Conservation (phyloP, 2,888 invertebrate species). For the Sesia bembeciformis region DNA sequence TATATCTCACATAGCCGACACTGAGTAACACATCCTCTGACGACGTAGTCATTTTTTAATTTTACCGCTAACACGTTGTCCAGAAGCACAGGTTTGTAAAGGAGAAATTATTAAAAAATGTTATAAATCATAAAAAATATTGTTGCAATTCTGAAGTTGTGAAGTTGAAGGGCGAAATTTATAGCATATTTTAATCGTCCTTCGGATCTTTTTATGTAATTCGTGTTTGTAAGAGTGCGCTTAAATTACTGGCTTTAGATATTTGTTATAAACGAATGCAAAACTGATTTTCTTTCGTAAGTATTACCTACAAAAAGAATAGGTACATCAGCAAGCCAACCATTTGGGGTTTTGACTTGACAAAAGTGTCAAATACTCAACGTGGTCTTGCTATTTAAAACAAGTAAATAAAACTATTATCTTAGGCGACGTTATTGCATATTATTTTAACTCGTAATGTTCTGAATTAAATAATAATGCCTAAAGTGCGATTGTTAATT, state of each 20-base stretch:
- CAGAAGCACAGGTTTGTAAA: neutral
- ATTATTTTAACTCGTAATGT: no score
- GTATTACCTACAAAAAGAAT: neutral
- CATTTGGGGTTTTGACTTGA: neutral
- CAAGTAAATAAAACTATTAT: no score
- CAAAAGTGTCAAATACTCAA: neutral
- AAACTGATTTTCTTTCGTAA: neutral
- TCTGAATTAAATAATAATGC: no score
- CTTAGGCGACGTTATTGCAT: no score
- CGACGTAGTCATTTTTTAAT: slow-evolving; percentile 81
- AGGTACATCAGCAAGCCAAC: neutral
- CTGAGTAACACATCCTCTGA: slow-evolving; percentile 96
- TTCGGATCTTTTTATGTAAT: neutral
- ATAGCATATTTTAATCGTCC: neutral
- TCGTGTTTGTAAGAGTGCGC: neutral
- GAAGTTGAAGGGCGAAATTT: neutral
- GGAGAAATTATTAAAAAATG: neutral
- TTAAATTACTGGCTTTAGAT: neutral
- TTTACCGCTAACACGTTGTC: neutral
- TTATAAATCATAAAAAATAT: neutral
- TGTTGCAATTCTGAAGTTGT: slow-evolving; percentile 1
- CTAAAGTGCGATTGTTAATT: no score
- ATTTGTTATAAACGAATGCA: no score
- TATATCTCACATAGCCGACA: slow-evolving; percentile 93
- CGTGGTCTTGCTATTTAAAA: no score